Evolutionary conservation across 2,113 vertebrate species (phyloP), one percentile per base, ranked within the genome.

Genomic region (Neolamprologus fasciatus): DNA sequence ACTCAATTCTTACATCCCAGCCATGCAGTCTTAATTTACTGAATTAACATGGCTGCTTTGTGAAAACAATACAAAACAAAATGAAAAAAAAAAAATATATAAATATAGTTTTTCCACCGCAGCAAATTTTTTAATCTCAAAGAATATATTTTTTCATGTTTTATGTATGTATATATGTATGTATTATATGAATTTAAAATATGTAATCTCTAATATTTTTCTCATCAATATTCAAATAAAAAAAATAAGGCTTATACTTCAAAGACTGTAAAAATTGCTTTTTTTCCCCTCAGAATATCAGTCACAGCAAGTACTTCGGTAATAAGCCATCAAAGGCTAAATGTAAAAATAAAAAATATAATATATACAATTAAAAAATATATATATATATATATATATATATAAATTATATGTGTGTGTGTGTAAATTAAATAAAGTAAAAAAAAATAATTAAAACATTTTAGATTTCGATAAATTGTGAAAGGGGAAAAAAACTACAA

Each of bases 31-130:
- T 45, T 7, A 5, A 26, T 51, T 50, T 26, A 21, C 3, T 2
- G 8, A 71, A 71, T 6, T 0, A 23, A 9, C 1, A 45, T 71
- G n/a, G 35, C 12, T 71, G 66, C 35, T 71, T 23, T 0, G 3
- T 37, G 13, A 45, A 73, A 45, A 73, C n/a, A 71, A 71, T 14
- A 23, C n/a, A 71, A 71, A 71, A 71, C 5, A 23, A 71, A 71
- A 71, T 21, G 3, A 11, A 0, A 57, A 4, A 1, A 1, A 2
- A 0, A 9, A 8, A 2, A 3, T 9, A 2, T 4, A 68, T 21
- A 40, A 8, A 33, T 61, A 6, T 61, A 33, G 4, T 35, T 35
- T 66, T 66, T 12, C 3, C 17, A 63, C 17, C 1, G 0, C 35
- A 68, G 63, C 28, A 63, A 63, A 4, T 4, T 6, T 40, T 40